Conservation (phyloP, 2,113 vertebrate species). For the Xiphophorus couchianus region DNA sequence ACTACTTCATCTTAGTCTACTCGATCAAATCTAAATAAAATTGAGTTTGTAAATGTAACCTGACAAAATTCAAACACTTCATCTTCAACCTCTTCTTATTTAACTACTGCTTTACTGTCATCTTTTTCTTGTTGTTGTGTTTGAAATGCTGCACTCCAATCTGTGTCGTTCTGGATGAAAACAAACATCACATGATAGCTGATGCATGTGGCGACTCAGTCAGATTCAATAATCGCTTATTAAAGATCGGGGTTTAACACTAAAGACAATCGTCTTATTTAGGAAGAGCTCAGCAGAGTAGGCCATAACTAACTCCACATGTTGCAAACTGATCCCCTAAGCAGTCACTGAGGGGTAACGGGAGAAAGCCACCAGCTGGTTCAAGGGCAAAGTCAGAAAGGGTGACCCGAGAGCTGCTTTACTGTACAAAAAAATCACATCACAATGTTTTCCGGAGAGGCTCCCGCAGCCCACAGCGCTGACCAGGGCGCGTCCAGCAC, state of each 20-base stretch:
- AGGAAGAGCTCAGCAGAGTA: background rate
- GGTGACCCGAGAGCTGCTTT: slow-evolving; percentile 38
- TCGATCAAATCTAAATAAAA: background rate
- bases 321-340: slow-evolving; percentile 28
- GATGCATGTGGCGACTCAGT: slow-evolving; percentile 61
- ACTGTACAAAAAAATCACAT: slow-evolving; percentile 38
- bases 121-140: background rate
- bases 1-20: background rate
- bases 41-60: background rate
- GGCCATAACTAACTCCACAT: slow-evolving; percentile 25
- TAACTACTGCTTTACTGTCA: slow-evolving; percentile 12
- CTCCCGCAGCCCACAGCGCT: background rate
- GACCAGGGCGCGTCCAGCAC: slow-evolving; percentile 48
- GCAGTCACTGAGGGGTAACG: background rate
- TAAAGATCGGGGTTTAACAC: background rate
- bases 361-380: slow-evolving; percentile 30
- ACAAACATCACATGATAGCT: slow-evolving; percentile 65
- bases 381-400: slow-evolving; percentile 64
- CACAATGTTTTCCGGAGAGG: slow-evolving; percentile 34
- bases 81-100: background rate
- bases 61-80: background rate
- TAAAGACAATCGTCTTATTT: slow-evolving; percentile 7
- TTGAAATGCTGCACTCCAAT: slow-evolving; percentile 27
- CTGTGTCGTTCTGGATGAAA: slow-evolving; percentile 29
- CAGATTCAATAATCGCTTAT: slow-evolving; percentile 18